A percentile compares a stretch with the other conserved stretches of the same genome.
phyloP scores from a whole-genome alignment of 37 sponge, comb jelly and placozoan genomes.

The Oopsacas minuta region DNA sequence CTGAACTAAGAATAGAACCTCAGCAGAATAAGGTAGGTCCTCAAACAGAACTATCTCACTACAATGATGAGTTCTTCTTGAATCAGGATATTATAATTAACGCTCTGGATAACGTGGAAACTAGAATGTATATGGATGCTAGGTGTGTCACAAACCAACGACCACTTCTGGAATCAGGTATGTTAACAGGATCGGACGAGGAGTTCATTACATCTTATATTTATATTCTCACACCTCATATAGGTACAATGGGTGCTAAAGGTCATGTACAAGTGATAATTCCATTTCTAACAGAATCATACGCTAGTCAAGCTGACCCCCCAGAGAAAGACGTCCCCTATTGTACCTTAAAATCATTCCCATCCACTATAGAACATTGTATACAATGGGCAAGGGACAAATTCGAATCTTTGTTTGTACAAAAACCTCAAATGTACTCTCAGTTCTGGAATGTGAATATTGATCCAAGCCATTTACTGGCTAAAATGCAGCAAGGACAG shows the following conservation, averaged over 20 bases:
- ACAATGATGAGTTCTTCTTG: conserved; percentile 74
- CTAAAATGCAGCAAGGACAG: neutral
- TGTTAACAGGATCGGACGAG: too few relatives aligned
- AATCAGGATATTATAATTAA: conserved; percentile 53
- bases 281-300: conserved; percentile 86
- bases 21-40: conserved; percentile 54
- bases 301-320: conserved; percentile 90
- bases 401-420: conserved; percentile 63
- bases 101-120: conserved; percentile 94
- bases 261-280: conserved; percentile 90
- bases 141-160: conserved; percentile 81
- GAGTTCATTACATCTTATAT: too few relatives aligned
- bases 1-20: conserved; percentile 40
- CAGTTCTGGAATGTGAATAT: conserved; percentile 63
- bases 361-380: conserved; percentile 89
- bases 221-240: neutral
- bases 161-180: conserved; percentile 75
- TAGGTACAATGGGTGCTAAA: conserved; percentile 74
- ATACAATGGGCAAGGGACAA: conserved; percentile 97
- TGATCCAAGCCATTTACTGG: conserved; percentile 26
- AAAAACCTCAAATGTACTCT: conserved; percentile 60
- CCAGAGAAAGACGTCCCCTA: conserved; percentile 85
- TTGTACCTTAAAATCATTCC: conserved; percentile 95
- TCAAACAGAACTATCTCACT: conserved; percentile 45
- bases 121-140: conserved; percentile 88